Evolutionary conservation across 2,113 vertebrate genomes (phyloP).

Genomic region (Nothoprocta perdicaria): DNA sequence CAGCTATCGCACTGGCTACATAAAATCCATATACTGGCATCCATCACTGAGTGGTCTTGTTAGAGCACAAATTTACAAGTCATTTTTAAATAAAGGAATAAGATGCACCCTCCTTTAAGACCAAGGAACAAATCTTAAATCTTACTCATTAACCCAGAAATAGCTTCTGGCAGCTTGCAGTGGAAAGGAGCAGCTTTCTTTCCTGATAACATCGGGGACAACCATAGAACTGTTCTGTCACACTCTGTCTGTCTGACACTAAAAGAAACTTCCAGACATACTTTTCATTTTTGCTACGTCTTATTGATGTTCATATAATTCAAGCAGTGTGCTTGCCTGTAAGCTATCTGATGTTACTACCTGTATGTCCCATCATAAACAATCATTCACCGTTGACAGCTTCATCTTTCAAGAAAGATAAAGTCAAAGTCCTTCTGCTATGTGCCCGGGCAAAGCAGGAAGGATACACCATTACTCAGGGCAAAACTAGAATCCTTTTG

Average conservation of each 20-base stretch:
- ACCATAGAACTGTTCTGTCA: background rate
- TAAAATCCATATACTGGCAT: background rate
- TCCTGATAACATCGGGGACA: constrained; percentile 4
- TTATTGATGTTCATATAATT: constrained; percentile 47
- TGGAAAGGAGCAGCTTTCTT: background rate
- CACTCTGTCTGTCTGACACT: background rate
- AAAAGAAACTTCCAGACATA: constrained; percentile 40
- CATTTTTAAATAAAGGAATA: background rate
- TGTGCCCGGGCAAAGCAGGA: constrained; percentile 20
- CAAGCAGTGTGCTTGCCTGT: constrained; percentile 29
- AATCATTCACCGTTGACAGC: constrained; percentile 52
- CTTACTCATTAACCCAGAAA: background rate
- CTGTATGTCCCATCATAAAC: constrained; percentile 48
- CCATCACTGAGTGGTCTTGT: background rate
- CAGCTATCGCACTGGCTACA: background rate
- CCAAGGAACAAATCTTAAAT: background rate
- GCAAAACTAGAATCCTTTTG: constrained; percentile 22
- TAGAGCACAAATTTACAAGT: background rate
- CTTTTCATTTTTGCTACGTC: constrained; percentile 29
- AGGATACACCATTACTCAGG: background rate
- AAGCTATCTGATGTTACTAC: constrained; percentile 61
- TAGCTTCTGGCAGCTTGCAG: background rate
- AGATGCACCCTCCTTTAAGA: background rate
- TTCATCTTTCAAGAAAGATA: constrained; percentile 48
- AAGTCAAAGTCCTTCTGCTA: constrained; percentile 11